Evolutionary conservation across 2,113 vertebrate species (phyloP).

Genomic region (Leptosomus discolor): DNA sequence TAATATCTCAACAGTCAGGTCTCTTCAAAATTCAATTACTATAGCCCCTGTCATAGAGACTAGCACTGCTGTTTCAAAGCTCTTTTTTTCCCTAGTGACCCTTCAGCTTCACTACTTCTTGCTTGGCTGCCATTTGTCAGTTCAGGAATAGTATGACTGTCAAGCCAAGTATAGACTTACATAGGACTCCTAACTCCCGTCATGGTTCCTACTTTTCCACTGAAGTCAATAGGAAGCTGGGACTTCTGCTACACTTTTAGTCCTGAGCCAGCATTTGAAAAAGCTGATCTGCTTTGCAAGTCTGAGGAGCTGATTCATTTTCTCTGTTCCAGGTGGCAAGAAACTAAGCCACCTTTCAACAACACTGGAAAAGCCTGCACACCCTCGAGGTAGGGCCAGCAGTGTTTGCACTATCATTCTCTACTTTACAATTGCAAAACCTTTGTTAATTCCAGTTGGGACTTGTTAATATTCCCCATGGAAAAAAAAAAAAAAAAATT

Average conservation of each 20-base stretch:
- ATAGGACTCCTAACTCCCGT: not conserved
- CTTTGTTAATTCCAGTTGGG: not conserved
- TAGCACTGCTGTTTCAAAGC: not conserved
- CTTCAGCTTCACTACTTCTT: slow-evolving; percentile 10
- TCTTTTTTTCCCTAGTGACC: not conserved
- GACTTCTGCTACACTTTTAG: not conserved
- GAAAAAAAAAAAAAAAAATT: not conserved
- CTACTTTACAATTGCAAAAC: not conserved
- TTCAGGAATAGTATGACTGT: not conserved
- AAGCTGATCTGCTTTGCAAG: not conserved
- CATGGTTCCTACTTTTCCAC: not conserved
- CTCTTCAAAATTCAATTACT: slow-evolving; percentile 67
- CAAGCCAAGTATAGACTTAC: not conserved
- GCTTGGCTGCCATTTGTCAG: slow-evolving; percentile 14
- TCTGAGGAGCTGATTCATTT: not conserved
- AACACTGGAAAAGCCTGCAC: not conserved
- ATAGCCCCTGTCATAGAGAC: slow-evolving; percentile 32
- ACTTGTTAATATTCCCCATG: not conserved
- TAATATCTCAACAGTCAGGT: slow-evolving; percentile 60
- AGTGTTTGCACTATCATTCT: not conserved
- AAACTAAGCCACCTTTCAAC: not conserved
- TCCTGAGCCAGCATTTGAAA: not conserved
- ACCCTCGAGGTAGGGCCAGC: not conserved
- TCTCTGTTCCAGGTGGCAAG: not conserved
- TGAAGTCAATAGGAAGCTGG: not conserved